phyloP scores from a whole-genome alignment of 2,113 vertebrate genomes.

The Craseonycteris thonglongyai region DNA sequence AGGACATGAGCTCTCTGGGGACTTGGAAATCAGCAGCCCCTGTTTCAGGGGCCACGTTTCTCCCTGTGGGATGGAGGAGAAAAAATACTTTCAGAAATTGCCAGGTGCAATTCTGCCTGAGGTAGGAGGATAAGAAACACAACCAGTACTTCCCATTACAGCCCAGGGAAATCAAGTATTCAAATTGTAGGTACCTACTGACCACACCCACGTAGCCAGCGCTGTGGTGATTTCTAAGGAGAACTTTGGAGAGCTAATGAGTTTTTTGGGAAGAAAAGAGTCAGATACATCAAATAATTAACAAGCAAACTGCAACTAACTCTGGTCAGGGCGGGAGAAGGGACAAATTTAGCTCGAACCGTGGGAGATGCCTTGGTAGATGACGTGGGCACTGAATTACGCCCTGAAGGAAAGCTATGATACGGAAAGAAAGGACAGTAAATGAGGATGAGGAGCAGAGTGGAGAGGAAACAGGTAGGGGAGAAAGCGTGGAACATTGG shows the following conservation, averaged over 20 bases:
- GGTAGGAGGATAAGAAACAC: background rate
- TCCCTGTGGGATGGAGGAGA: background rate
- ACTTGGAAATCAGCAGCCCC: background rate
- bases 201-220: background rate
- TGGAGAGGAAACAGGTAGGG: accelerated
- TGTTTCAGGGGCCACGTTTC: background rate
- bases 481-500: background rate
- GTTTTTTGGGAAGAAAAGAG: background rate
- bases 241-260: background rate
- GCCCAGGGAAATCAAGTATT: background rate
- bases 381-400: background rate
- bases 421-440: background rate
- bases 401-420: background rate
- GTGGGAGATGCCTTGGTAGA: background rate
- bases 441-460: background rate
- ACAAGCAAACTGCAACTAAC: background rate
- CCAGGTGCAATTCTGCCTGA: background rate
- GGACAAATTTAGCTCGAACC: background rate
- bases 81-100: background rate
- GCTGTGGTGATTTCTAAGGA: background rate
- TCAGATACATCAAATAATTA: background rate
- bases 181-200: background rate
- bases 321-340: background rate
- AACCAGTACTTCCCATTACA: background rate
- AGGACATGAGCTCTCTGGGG: background rate